Evolutionary conservation across 2,113 vertebrate species (phyloP).

Genomic region (Muscicapa adusta): DNA sequence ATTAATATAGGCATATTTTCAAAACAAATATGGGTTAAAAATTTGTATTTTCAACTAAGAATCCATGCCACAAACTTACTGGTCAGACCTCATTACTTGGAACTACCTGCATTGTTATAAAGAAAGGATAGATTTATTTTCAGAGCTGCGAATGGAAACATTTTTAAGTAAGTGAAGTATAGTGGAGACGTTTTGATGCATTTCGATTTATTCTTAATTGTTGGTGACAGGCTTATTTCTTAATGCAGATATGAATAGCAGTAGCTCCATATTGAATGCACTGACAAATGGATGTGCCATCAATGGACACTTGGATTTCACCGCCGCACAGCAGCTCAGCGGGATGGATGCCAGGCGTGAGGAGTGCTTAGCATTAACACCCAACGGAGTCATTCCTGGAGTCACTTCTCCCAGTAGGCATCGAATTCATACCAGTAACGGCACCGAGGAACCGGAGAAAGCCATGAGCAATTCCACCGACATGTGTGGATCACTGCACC

Average conservation of each 20-base stretch:
- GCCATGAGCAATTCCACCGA: slow-evolving; percentile 50
- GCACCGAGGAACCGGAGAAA: slow-evolving; percentile 59
- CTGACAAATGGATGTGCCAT: slow-evolving; percentile 77
- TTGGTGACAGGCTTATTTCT: slow-evolving; percentile 83
- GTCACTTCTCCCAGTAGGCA: slow-evolving; percentile 25
- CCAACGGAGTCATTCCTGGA: slow-evolving; percentile 12
- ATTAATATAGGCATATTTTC: neutral
- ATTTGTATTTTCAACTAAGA: neutral
- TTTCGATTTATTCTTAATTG: slow-evolving; percentile 57
- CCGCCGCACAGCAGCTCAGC: slow-evolving; percentile 45
- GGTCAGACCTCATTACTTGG: neutral
- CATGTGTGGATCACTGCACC: slow-evolving; percentile 90
- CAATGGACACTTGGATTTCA: slow-evolving; percentile 75
- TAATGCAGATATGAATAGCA: slow-evolving; percentile 80
- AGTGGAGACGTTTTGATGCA: slow-evolving; percentile 29
- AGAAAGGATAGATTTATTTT: neutral
- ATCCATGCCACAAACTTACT: neutral
- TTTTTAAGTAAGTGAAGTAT: neutral
- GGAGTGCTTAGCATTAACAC: slow-evolving; percentile 45
- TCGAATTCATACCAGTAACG: neutral
- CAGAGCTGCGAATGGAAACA: neutral
- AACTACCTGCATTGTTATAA: neutral
- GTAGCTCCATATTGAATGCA: slow-evolving; percentile 74
- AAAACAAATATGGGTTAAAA: neutral
- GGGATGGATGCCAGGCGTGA: slow-evolving; percentile 58